Conservation (phyloP, 2,888 invertebrate genomes). For the Petrophora chlorosata region DNA sequence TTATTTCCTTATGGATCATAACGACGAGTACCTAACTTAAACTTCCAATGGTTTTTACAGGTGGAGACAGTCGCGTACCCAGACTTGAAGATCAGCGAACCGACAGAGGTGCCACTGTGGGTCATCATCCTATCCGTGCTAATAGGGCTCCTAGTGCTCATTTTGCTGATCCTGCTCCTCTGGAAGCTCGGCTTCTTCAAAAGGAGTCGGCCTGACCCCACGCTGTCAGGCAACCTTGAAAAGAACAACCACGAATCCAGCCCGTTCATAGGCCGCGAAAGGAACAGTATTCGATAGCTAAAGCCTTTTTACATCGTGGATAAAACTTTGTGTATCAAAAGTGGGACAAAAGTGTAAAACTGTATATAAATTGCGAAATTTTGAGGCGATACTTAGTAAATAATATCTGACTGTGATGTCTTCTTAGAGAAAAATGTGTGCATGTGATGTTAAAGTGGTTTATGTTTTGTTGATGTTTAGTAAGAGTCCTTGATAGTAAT, state of each 20-base stretch:
- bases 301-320: conserved; percentile 26
- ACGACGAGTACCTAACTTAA: background rate
- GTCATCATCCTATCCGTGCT: conserved; percentile 93
- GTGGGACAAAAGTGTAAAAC: conserved; percentile 39
- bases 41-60: conserved; percentile 67
- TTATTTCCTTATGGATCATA: too few relatives aligned
- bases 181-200: conserved; percentile 97
- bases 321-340: conserved; percentile 31
- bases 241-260: conserved; percentile 88
- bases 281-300: conserved; percentile 75
- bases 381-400: conserved; percentile 43
- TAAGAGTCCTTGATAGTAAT: conserved; percentile 53
- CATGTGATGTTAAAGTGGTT: conserved; percentile 70
- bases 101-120: conserved; percentile 92
- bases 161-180: conserved; percentile 90
- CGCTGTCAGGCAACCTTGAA: conserved; percentile 90
- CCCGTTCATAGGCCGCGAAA: conserved; percentile 82
- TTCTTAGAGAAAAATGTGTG: conserved; percentile 78
- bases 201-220: conserved; percentile 92
- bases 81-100: conserved; percentile 89
- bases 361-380: conserved; percentile 39
- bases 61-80: conserved; percentile 93
- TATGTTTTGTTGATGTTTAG: conserved; percentile 71
- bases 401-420: conserved; percentile 80
- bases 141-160: conserved; percentile 92